Conservation (phyloP, 2,113 vertebrate species). For the Varanus salvator region DNA sequence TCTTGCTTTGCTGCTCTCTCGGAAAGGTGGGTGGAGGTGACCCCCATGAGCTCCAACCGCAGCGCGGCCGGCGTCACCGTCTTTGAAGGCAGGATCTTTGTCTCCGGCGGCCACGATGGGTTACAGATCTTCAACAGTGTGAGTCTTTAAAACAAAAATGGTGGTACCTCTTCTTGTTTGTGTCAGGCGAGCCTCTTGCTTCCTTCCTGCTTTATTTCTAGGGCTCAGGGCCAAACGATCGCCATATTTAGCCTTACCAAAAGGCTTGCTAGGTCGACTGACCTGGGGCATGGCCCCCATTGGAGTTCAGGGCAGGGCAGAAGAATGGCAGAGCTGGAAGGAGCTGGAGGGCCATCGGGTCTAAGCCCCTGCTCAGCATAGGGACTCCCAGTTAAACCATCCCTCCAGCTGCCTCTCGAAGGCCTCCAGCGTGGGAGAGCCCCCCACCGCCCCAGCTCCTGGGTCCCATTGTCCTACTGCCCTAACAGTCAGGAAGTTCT, state of each 20-base stretch:
- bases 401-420: too few relatives aligned
- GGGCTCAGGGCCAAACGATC: neutral
- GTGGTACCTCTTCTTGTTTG: neutral
- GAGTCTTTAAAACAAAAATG: slow-evolving; percentile 61
- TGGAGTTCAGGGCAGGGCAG: neutral
- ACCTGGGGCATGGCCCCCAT: neutral
- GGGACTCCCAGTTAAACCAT: too few relatives aligned
- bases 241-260: neutral
- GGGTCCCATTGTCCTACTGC: too few relatives aligned
- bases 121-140: slow-evolving; percentile 98
- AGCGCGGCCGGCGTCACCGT: slow-evolving; percentile 93
- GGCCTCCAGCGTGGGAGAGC: too few relatives aligned
- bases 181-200: neutral
- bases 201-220: neutral
- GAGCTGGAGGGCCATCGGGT: too few relatives aligned
- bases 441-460: too few relatives aligned
- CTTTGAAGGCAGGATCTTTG: slow-evolving; percentile 94
- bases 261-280: neutral
- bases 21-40: slow-evolving; percentile 88
- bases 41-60: slow-evolving; percentile 94
- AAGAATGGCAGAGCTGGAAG: too few relatives aligned
- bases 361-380: too few relatives aligned
- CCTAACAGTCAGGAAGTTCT: too few relatives aligned
- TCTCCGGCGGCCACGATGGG: slow-evolving; percentile 95
- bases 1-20: slow-evolving; percentile 14